Evolutionary conservation across 2,888 invertebrate species (phyloP), one percentile per base, ranked within the genome.

Genomic region (Himalopsyche tibetana): DNA sequence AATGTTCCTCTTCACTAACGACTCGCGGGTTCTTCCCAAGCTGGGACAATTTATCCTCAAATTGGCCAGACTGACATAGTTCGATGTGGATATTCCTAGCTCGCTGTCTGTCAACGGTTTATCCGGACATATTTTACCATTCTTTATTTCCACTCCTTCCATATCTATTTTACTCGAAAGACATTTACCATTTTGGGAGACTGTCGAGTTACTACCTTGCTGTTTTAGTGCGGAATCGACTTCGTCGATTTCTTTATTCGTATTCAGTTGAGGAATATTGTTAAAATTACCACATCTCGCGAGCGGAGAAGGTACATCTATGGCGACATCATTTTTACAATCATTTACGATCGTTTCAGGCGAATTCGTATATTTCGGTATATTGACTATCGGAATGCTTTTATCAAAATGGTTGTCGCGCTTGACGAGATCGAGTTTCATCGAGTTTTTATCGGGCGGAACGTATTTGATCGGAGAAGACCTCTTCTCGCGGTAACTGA

Each of bases 41-140:
- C 88, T 89, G 1, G 89, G 89, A 56, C 89, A 91, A 86, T 92
- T 92, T 5, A 93, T 93, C 89, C 92, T 92, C 84, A 93, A 88
- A 89, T 93, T 93, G 0, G 93, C 93, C 81, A 93, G 88, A 88
- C 92, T 93, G 15, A 93, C 93, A 86, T 93, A 93, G 89, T 93
- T 93, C 88, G 93, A 92, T 1, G 92, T 90, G 0, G 92, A 92
- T 28, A 93, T 93, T 0, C 91, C 92, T n/a, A 90, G 63, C 55
- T 88, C 88, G 45, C 74, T 82, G 55, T 86, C 63, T 5, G 63
- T 63, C 63, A 63, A 11, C 19, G 63, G 63, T 63, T 19, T 63
- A 5, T 63, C 63, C 8, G 40, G 82, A 28, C 42, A 82, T 42
- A 45, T 82, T 82, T 82, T 42, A 28, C 51, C 82, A 15, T 82